Base-by-base conservation (phyloP, 2,888 invertebrate genomes). In the Limnephilus auricula region DNA sequence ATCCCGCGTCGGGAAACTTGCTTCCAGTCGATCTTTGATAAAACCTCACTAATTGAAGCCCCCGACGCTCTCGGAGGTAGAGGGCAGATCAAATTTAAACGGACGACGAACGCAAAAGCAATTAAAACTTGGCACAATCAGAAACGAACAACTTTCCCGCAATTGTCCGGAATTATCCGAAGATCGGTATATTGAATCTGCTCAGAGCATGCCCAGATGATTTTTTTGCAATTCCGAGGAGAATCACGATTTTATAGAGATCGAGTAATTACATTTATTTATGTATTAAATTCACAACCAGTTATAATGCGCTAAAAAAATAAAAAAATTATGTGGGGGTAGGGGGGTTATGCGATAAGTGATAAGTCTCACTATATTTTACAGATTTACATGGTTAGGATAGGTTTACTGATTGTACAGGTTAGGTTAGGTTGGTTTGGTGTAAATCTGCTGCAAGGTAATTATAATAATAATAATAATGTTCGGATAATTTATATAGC, bases 111-210 rank as follows among this genome's bases (percentile, higher is more conserved):
- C 87, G 31, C 34, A 30, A 87, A 65, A 87, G 87, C 78, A 87
- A 87, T 87, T 87, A 78, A 87, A 87, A 87, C 87, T 87, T 87
- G 18, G 37, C 18, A 87, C 87, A 87, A 87, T 87, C 18, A 87
- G 65, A 87, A 87, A 87, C 31, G 87, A 65, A 34, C 65, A 87
- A 87, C 34, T 87, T 87, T 87, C 87, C 65, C 78, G 25, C 32
- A 87, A 78, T 87, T 25, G n/a, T 65, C n/a, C 25, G 25, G 25
- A 65, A 65, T n/a, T 65, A 65, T 65, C 65, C 25, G 25, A 65
- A 65, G 25, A 65, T 65, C 65, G 65, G 65, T 6, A 65, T 65
- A 65, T 65, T n/a, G 65, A 65, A 65, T 65, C 25, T 65, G 65
- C 25, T 65, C 65, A n/a, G 25, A n/a, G n/a, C 2, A 9, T 65